A percentile compares a stretch with the other conserved stretches of the same genome.
Conservation (phyloP, 37 sponge, comb jelly and placozoan genomes). For the Bolinopsis microptera region DNA sequence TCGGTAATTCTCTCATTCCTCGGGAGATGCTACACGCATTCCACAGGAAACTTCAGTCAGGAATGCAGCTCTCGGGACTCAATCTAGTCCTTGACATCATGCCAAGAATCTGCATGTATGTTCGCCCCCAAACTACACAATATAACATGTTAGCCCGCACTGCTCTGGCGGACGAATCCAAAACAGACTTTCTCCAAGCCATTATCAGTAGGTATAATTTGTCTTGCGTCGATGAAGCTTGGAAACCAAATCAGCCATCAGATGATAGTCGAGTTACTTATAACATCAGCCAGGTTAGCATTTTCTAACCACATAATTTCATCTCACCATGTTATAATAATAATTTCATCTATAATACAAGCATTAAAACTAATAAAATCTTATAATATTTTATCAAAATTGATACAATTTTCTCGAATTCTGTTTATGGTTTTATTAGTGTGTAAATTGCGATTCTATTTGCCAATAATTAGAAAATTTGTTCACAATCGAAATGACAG, state of each 20-base stretch:
- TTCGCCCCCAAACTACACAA: constrained; percentile 21
- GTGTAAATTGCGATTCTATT: too few species aligned
- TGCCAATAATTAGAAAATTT: too few species aligned
- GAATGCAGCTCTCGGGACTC: background rate
- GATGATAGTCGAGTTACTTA: background rate
- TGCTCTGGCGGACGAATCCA: background rate
- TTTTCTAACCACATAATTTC: too few species aligned
- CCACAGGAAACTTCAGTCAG: constrained; percentile 2
- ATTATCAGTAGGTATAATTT: constrained; percentile 4
- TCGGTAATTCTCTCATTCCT: constrained; percentile 27
- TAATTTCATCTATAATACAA: too few species aligned
- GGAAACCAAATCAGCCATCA: constrained; percentile 13
- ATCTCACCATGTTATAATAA: too few species aligned
- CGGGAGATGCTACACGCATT: background rate
- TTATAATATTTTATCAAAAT: background rate
- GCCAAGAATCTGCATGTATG: constrained; percentile 52
- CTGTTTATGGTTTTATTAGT: background rate
- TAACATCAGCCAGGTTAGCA: background rate
- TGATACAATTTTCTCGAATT: background rate
- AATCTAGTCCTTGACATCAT: background rate
- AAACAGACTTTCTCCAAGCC: background rate
- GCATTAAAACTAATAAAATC: background rate
- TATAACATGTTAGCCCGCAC: constrained; percentile 8
- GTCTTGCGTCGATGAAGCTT: background rate
- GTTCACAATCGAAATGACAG: too few species aligned